These are phyloP conservation scores for Echinops telfairi DNA, from an alignment of 2,113 vertebrate species.

Conservation along the genomic window DNA sequence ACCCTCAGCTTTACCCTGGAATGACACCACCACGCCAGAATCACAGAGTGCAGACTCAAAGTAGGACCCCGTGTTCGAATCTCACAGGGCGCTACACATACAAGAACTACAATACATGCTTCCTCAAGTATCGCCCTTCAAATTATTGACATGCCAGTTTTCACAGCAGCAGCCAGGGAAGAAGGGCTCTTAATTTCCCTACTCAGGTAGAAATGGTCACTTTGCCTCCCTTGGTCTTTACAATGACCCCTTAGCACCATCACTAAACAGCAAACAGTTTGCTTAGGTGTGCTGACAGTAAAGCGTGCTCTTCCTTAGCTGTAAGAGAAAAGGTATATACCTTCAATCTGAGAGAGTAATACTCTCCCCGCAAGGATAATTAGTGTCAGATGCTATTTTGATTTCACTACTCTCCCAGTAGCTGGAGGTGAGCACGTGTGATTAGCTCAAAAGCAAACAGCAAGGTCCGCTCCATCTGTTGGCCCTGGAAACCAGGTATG, in stretches of 20 bases:
- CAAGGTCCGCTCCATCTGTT: neutral
- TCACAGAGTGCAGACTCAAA: neutral
- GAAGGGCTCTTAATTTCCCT: neutral
- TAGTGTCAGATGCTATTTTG: neutral
- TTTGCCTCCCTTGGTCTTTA: neutral
- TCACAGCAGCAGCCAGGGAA: neutral
- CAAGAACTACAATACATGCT: neutral
- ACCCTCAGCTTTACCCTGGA: neutral
- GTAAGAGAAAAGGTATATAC: neutral
- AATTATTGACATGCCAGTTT: neutral
- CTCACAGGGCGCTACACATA: neutral
- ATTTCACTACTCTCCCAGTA: neutral
- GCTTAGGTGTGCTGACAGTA: neutral
- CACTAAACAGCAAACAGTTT: neutral
- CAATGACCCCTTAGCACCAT: neutral
- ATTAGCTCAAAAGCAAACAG: slow-evolving; percentile 47
- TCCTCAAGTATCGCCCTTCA: neutral
- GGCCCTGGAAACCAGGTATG: neutral
- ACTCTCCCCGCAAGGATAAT: neutral
- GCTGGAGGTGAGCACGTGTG: neutral
- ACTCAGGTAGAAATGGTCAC: neutral
- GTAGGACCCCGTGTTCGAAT: neutral
- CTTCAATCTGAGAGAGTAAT: neutral
- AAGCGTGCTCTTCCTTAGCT: neutral
- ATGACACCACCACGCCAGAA: neutral